phyloP scores from a whole-genome alignment of 2,888 invertebrate species.

The Diabrotica balteata region DNA sequence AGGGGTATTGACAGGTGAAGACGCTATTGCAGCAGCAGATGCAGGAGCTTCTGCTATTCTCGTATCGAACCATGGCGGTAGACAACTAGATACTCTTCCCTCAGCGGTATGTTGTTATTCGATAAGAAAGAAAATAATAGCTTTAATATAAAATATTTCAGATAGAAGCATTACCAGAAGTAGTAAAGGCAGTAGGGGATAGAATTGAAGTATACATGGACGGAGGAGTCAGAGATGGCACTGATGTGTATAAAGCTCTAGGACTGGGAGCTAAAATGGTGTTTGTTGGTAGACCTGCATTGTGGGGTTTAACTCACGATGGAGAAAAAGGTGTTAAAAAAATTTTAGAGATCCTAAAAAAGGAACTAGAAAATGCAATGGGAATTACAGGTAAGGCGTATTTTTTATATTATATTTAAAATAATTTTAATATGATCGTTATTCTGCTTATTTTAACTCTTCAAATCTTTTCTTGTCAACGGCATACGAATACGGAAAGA shows the following conservation, averaged over 20 bases:
- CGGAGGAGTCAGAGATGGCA: constrained; percentile 84
- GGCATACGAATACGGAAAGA: no score
- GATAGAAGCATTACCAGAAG: constrained; percentile 85
- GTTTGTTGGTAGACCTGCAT: constrained; percentile 83
- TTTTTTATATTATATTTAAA: background rate
- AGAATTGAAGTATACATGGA: constrained; percentile 84
- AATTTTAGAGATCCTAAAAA: constrained; percentile 74
- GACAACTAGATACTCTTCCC: constrained; percentile 85
- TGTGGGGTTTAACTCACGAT: constrained; percentile 83
- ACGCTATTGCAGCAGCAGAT: constrained; percentile 78
- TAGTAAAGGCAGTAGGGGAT: constrained; percentile 75
- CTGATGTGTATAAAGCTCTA: constrained; percentile 88
- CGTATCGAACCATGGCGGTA: constrained; percentile 94
- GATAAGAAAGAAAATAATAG: background rate
- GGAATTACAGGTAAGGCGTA: constrained; percentile 71
- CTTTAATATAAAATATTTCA: constrained; percentile 51
- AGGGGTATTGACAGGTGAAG: constrained; percentile 79
- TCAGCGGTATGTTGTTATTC: constrained; percentile 67
- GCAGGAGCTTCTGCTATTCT: constrained; percentile 80
- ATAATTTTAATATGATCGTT: no score
- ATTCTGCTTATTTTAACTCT: no score
- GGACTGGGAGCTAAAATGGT: constrained; percentile 91
- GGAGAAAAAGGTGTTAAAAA: constrained; percentile 81
- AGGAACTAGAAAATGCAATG: constrained; percentile 79
- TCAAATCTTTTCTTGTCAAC: no score